A percentile compares a stretch with the other conserved stretches of the same genome.
phyloP scores from a whole-genome alignment of 2,113 vertebrate species.

The Blennius ocellaris region DNA sequence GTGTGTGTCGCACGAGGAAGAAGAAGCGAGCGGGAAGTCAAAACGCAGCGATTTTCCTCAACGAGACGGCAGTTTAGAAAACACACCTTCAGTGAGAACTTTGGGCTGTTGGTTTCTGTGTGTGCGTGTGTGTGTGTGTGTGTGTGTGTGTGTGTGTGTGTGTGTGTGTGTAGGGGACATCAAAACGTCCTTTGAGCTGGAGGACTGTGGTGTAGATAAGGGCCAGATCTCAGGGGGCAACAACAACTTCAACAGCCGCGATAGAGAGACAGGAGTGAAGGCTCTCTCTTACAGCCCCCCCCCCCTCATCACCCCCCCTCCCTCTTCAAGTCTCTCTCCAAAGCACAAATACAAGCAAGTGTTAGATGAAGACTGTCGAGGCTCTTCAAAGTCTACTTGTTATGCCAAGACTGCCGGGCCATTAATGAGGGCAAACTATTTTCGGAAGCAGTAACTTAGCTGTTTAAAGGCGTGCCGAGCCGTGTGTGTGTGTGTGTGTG shows the following conservation, averaged over 20 bases:
- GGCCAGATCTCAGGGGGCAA: conserved; percentile 54
- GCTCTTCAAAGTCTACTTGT: conserved; percentile 73
- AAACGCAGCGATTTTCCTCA: no score
- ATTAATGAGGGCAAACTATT: conserved; percentile 79
- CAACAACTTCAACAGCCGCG: conserved; percentile 38
- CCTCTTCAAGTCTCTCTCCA: conserved; percentile 36
- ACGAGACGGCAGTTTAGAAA: no score
- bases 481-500: conserved; percentile 3
- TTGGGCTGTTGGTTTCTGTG: not conserved
- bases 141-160: not conserved
- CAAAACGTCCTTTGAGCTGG: conserved; percentile 62
- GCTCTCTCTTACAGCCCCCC: conserved; percentile 20
- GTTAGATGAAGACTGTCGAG: conserved; percentile 59
- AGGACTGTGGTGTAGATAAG: conserved; percentile 63
- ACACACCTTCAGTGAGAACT: no score
- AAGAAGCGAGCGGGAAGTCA: no score
- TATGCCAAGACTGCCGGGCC: conserved; percentile 68
- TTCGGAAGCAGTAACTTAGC: conserved; percentile 64
- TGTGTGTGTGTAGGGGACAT: conserved; percentile 43
- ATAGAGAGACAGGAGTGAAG: conserved; percentile 47
- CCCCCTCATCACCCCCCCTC: not conserved
- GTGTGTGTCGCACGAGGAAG: no score
- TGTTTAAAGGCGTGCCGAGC: conserved; percentile 44
- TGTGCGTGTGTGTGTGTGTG: not conserved
- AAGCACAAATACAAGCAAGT: conserved; percentile 62